Evolutionary conservation across 2,888 invertebrate species (phyloP).

Genomic region (Adineta ricciae): DNA sequence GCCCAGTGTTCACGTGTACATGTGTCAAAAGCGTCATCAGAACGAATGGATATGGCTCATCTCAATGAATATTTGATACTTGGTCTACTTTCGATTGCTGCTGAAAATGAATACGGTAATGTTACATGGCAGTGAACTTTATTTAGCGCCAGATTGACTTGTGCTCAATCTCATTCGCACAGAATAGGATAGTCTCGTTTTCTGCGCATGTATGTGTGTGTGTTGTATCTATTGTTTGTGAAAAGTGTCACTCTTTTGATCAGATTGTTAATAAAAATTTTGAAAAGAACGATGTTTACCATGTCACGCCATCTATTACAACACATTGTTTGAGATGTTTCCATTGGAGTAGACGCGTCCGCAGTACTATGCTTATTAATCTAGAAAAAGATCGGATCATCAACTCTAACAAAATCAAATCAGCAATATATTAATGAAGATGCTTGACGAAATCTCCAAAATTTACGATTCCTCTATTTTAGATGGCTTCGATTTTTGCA

Average conservation of each 20-base stretch:
- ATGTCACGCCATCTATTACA: too few species aligned
- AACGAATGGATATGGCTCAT: conserved; percentile 7
- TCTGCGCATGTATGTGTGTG: too few species aligned
- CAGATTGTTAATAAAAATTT: background rate
- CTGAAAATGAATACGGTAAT: conserved; percentile 1
- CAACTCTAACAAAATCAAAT: too few species aligned
- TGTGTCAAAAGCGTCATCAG: background rate
- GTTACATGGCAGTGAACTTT: background rate
- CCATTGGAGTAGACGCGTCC: too few species aligned
- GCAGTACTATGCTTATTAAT: too few species aligned
- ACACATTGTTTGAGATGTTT: too few species aligned
- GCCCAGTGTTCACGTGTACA: background rate
- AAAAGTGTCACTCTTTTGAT: background rate
- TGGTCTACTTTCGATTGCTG: background rate
- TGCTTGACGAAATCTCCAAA: too few species aligned
- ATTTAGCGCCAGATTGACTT: background rate
- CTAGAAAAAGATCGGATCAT: too few species aligned
- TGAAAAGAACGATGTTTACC: background rate
- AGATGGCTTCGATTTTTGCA: background rate
- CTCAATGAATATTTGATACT: conserved; percentile 15
- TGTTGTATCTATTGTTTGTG: background rate
- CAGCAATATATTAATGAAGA: too few species aligned
- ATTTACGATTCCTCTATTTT: background rate
- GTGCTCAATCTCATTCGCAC: background rate
- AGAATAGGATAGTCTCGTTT: background rate